Evolutionary conservation across 2,888 invertebrate species (phyloP).

Genomic region (Andrena minutula): DNA sequence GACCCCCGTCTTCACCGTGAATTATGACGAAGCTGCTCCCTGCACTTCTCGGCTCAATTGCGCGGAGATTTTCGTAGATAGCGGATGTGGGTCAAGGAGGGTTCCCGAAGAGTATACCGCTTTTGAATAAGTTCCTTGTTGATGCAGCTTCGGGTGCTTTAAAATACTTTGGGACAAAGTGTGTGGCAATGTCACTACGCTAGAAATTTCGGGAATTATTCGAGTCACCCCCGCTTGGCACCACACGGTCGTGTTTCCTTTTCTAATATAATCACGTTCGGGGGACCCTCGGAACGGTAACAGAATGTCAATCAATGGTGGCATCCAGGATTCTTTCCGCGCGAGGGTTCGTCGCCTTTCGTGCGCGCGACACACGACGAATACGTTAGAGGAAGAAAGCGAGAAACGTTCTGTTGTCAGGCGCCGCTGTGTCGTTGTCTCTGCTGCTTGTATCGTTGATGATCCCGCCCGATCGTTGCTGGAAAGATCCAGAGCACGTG

Average conservation of each 20-base stretch:
- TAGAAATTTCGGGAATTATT: not conserved
- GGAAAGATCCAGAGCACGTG: constrained; percentile 25
- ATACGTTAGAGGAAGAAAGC: not conserved
- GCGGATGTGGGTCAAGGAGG: too few species aligned
- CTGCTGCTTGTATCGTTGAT: constrained; percentile 47
- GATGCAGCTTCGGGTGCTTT: too few species aligned
- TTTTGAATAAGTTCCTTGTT: too few species aligned
- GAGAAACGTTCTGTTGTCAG: constrained; percentile 28
- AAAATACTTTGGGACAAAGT: too few species aligned
- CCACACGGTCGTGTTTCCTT: not conserved
- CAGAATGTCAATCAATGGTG: not conserved
- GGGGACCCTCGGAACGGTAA: not conserved
- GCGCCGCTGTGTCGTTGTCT: constrained; percentile 46
- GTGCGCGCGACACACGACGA: not conserved
- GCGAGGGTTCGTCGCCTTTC: not conserved
- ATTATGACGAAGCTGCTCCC: too few species aligned
- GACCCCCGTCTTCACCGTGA: not conserved
- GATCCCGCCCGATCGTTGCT: constrained; percentile 30
- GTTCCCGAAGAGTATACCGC: too few species aligned
- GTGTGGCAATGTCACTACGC: too few species aligned
- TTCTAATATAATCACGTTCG: not conserved
- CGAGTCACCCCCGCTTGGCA: not conserved
- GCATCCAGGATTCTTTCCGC: constrained; percentile 30
- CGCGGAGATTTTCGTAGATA: too few species aligned
- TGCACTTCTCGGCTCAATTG: too few species aligned